Conservation (phyloP, 2,797 vertebrate genomes). For the Cuculus canorus region DNA sequence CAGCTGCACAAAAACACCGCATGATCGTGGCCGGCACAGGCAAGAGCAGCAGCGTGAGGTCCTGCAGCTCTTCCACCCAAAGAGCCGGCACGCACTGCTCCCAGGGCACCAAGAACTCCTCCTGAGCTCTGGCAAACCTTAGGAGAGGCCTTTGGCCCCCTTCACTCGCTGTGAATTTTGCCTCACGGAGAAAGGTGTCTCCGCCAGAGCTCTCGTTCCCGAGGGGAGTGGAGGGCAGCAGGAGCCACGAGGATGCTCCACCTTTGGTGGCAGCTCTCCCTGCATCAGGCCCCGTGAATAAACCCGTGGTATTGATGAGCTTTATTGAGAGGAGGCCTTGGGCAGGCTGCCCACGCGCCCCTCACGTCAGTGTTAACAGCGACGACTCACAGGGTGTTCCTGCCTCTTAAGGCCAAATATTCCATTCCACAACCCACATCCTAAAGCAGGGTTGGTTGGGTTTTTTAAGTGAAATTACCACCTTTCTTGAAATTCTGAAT, state of each 20-base stretch:
- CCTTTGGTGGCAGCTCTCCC: background rate
- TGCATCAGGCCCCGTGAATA: background rate
- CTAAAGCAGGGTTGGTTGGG: too few species aligned
- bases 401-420: background rate
- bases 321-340: background rate
- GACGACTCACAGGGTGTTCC: background rate
- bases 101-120: background rate
- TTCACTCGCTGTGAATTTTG: background rate
- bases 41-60: background rate
- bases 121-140: background rate
- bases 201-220: slow-evolving; percentile 26
- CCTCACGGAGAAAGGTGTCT: background rate
- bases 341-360: background rate
- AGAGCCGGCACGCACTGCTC: background rate
- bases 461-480: background rate
- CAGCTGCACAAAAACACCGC: background rate
- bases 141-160: background rate
- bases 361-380: background rate
- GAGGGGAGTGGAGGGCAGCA: background rate
- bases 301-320: background rate
- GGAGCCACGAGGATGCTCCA: background rate
- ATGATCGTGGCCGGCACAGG: background rate
- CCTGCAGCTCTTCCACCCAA: background rate
- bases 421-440: background rate
- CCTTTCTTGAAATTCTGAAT: background rate